A percentile compares a stretch with the other conserved stretches of the same genome.
These are phyloP conservation scores for Neoniphon sammara DNA, from an alignment of 2,797 vertebrate species.

Conservation along the genomic window DNA sequence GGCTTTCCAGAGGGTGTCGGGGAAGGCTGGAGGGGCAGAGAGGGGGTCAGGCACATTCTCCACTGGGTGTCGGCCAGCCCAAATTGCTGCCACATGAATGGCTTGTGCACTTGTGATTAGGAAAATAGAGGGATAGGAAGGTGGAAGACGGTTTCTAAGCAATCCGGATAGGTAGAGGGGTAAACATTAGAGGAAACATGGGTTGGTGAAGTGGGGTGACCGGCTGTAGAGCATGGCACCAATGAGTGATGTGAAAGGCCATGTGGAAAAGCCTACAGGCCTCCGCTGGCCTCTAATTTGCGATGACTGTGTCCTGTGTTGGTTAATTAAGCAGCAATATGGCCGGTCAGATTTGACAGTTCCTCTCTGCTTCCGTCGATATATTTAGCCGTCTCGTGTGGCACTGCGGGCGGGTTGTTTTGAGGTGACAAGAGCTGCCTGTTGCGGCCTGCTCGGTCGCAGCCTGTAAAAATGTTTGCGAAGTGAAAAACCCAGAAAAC, in stretches of 20 bases:
- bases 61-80: constrained; percentile 70
- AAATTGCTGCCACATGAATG: constrained; percentile 80
- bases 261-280: constrained; percentile 63
- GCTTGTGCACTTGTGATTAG: constrained; percentile 53
- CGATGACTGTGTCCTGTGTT: constrained; percentile 71
- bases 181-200: constrained; percentile 51
- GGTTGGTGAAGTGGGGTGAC: constrained; percentile 8
- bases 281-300: constrained; percentile 79
- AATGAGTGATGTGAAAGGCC: constrained; percentile 55
- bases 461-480: constrained; percentile 85
- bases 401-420: constrained; percentile 76
- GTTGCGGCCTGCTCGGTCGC: constrained; percentile 74
- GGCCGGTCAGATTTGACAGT: constrained; percentile 54
- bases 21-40: constrained; percentile 58
- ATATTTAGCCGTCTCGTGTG: constrained; percentile 82
- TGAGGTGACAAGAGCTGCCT: constrained; percentile 78
- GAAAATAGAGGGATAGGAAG: constrained; percentile 40
- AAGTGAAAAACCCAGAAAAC: constrained; percentile 78
- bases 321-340: constrained; percentile 81
- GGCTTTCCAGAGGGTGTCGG: constrained; percentile 76
- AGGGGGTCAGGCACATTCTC: constrained; percentile 72
- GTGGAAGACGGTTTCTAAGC: constrained; percentile 34
- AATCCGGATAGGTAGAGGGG: constrained; percentile 33
- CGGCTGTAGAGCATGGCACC: constrained; percentile 28
- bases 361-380: constrained; percentile 53